Evolutionary conservation across 2,113 vertebrate species (phyloP).

Genomic region (Pao palembangensis): DNA sequence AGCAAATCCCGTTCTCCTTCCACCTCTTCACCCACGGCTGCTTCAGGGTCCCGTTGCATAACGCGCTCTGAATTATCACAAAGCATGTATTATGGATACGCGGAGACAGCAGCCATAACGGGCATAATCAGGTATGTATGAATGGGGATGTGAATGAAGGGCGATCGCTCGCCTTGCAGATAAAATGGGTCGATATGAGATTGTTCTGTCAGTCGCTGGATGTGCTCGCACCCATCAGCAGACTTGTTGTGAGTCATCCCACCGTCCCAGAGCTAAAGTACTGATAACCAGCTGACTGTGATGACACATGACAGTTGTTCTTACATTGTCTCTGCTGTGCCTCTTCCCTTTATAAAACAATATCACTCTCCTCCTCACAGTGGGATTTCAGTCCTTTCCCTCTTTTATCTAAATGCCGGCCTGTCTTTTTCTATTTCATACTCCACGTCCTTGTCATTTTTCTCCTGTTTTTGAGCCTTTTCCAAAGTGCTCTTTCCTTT

Average conservation of each 20-base stretch:
- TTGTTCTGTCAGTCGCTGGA: slow-evolving; percentile 34
- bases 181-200: slow-evolving; percentile 53
- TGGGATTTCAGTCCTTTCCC: slow-evolving; percentile 15
- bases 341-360: slow-evolving; percentile 24
- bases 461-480: slow-evolving; percentile 14
- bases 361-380: slow-evolving; percentile 30
- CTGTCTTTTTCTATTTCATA: slow-evolving; percentile 28
- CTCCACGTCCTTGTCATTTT: slow-evolving; percentile 21
- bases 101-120: slow-evolving; percentile 18
- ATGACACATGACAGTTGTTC: slow-evolving; percentile 64
- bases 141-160: slow-evolving; percentile 25
- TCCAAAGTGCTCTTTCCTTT: slow-evolving; percentile 1
- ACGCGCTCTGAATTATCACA: slow-evolving; percentile 64
- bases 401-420: slow-evolving; percentile 26
- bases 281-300: slow-evolving; percentile 59
- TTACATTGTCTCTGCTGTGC: slow-evolving; percentile 39
- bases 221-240: not conserved
- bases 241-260: slow-evolving; percentile 29
- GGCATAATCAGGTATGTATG: slow-evolving; percentile 46
- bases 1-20: slow-evolving; percentile 46
- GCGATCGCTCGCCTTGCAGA: slow-evolving; percentile 37
- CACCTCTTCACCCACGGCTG: slow-evolving; percentile 57
- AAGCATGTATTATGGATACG: slow-evolving; percentile 53
- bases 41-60: slow-evolving; percentile 63
- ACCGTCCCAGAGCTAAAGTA: slow-evolving; percentile 46